These are phyloP conservation scores for Idaea biselata DNA, from an alignment of 2,888 invertebrate species.

Conservation along the genomic window DNA sequence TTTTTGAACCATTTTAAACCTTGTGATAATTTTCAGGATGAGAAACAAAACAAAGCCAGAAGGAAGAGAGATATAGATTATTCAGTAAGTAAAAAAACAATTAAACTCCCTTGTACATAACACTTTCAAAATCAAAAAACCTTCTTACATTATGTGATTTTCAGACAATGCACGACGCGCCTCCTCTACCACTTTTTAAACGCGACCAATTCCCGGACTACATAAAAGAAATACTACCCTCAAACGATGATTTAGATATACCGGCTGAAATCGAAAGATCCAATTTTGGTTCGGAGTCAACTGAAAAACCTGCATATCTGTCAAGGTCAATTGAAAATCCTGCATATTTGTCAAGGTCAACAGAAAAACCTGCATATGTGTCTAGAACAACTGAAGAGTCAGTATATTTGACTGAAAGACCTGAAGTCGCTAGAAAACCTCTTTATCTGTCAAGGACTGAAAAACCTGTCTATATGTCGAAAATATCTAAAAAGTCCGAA, in stretches of 20 bases:
- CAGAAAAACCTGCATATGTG: neutral
- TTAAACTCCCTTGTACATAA: neutral
- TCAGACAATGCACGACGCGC: neutral
- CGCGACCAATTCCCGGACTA: conserved; percentile 28
- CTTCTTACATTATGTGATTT: conserved; percentile 32
- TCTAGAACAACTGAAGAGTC: neutral
- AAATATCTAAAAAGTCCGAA: neutral
- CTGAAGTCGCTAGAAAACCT: conserved; percentile 16
- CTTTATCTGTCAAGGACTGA: neutral
- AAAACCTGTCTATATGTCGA: neutral
- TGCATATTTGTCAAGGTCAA: no score
- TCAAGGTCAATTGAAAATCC: neutral
- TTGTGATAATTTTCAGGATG: neutral
- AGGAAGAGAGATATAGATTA: conserved; percentile 12
- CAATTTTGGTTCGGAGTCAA: neutral
- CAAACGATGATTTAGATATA: neutral
- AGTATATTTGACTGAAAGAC: conserved; percentile 11
- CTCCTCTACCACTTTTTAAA: conserved; percentile 9
- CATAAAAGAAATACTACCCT: conserved; percentile 19
- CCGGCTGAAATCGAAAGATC: neutral
- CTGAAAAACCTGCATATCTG: neutral
- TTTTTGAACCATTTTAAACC: no score
- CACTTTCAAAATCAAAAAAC: conserved; percentile 17
- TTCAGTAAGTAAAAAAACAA: conserved; percentile 7
- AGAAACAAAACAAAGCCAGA: conserved; percentile 8